phyloP scores from a whole-genome alignment of 1,140 invertebrate species.

The Atta texana region DNA sequence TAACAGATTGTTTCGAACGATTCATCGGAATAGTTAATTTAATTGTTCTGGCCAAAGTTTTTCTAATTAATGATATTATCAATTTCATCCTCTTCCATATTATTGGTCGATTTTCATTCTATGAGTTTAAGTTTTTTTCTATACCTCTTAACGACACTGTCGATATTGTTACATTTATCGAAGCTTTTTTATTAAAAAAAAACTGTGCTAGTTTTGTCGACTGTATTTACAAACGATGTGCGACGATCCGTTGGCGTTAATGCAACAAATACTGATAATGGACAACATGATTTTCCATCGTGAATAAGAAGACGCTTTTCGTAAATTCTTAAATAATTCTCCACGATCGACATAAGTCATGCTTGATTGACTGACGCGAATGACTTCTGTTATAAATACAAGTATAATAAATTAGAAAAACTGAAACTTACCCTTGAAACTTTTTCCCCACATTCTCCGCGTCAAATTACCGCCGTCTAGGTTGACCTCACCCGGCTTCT shows the following conservation, averaged over 20 bases:
- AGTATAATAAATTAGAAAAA: not conserved
- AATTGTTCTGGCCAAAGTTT: not conserved
- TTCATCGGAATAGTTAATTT: slow-evolving; percentile 23
- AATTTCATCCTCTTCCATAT: not conserved
- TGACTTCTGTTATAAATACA: not conserved
- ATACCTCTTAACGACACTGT: no score
- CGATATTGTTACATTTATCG: no score
- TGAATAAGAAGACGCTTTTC: not conserved
- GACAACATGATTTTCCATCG: not conserved
- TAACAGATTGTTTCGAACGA: not conserved
- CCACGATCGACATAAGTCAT: not conserved
- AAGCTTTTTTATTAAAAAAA: no score
- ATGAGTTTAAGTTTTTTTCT: no score
- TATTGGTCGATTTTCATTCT: not conserved
- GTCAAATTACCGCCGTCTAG: slow-evolving; percentile 89
- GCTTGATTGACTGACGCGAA: not conserved
- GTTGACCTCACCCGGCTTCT: slow-evolving; percentile 88
- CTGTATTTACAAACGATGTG: not conserved
- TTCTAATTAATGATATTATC: not conserved
- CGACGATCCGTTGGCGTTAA: not conserved
- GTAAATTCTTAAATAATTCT: slow-evolving; percentile 5
- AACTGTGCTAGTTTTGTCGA: slow-evolving; percentile 1
- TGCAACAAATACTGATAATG: slow-evolving; percentile 18
- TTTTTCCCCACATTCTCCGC: slow-evolving; percentile 95
- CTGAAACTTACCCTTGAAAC: slow-evolving; percentile 90